Evolutionary conservation across 2,113 vertebrate genomes (phyloP), one percentile per base, ranked within the genome.

Genomic region (Nansenia antarctica): DNA sequence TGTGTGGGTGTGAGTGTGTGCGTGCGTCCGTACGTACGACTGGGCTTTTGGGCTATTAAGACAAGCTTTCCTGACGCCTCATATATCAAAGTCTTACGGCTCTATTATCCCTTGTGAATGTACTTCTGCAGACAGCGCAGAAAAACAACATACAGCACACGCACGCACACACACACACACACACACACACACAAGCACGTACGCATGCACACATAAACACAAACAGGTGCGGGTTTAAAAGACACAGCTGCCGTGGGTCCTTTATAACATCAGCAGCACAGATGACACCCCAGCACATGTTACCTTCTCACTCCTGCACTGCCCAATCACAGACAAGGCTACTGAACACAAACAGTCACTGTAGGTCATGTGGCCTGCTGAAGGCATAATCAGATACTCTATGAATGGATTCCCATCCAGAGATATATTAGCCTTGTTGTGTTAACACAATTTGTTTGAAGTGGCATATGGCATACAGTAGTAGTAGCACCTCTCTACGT

Each of bases 151-250:
- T 68, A 77, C 74, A 72, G 69, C 80, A 72, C 26, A 11, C 29
- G 54, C 45, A 55, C 70, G 70, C 68, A 58, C 1, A 69, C 30
- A 39, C 34, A 74, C 47, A 53, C 20, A 62, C 35, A 42, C 26
- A 32, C 35, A 35, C 62, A 26, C 30, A 37, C 37, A 47, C 55
- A 24, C 37, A 49, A 18, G 22, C 26, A 61, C 55, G 26, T 37
- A 37, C 37, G 31, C 18, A 32, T 30, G 2, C 26, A 32, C 20
- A 35, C 67, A 62, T n/a, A 62, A 9, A 64, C 57, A 73, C n/a
- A 71, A 80, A 83, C 85, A 86, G 86, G 84, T 86, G 83, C 82
- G 73, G 78, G 79, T 73, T 84, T 65, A 75, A 76, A 60, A 78
- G n/a, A 78, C 70, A 72, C 82, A 85, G 82, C 83, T 85, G 83